Base-by-base conservation (phyloP, 1,140 invertebrate species). In the Ditylenchus dipsaci region DNA sequence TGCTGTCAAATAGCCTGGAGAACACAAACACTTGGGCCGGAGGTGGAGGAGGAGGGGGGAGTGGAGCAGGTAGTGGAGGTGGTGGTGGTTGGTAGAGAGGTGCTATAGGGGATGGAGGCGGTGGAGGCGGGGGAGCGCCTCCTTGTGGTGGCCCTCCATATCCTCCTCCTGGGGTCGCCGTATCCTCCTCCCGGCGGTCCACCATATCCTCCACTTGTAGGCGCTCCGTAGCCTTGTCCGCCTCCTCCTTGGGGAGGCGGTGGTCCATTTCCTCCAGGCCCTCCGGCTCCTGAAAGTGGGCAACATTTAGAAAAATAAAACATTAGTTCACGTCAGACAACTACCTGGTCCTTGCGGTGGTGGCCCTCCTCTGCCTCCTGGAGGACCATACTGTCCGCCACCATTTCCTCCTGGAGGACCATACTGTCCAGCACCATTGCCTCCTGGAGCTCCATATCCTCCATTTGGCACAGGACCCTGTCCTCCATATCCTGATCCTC, bases 1-100 rank as follows among this genome's bases (percentile, higher is more conserved):
- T 38, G 59, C 59, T 30, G 59, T 45, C 27, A 61, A 17, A 29
- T 38, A 33, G 59, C 59, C 27, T 30, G 59, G 29, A 21, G 59
- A 3, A 61, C 59, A 61, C n/a, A 53, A n/a, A 53, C 15, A 26
- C 11, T 38, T 38, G 49, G n/a, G 23, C 3, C 15, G 23, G 3
- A 8, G 49, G 49, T 53, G 15, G 49, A 8, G 23, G n/a, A 19
- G 27, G n/a, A 23, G 59, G 29, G 47, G 59, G 29, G n/a, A 45
- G 29, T 61, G 27, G 19, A 5, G 59, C n/a, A 45, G 59, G 7
- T 30, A n/a, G 59, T 17, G 59, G 59, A 61, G 59, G 59, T 19
- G 27, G 57, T 11, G 57, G 59, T 3, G 59, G 19, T 19, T 19
- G 3, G 59, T 19, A 30, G 1, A 29, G 15, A 45, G 59, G 59